A percentile compares a stretch with the other conserved stretches of the same genome.
Evolutionary conservation across 92 coral and sea anemone species (phyloP).

Genomic region (Parazoanthus atlanticus): DNA sequence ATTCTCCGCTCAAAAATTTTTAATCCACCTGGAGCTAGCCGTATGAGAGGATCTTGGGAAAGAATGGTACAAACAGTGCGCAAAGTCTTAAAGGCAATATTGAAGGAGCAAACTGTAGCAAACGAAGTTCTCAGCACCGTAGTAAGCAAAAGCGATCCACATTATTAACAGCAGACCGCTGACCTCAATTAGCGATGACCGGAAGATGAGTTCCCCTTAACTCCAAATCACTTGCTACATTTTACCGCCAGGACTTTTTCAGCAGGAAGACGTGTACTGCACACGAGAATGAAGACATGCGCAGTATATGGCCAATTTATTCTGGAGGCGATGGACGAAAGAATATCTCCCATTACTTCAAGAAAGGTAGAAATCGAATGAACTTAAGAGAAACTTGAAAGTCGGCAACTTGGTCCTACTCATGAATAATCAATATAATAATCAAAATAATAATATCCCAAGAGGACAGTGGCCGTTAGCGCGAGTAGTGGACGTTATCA

Average conservation of each 20-base stretch:
- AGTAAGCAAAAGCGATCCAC: conserved; percentile 47
- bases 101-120: conserved; percentile 42
- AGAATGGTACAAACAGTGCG: conserved; percentile 56
- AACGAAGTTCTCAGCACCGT: conserved; percentile 61
- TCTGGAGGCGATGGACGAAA: not conserved
- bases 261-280: no score
- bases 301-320: not conserved
- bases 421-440: not conserved
- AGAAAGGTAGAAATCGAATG: conserved; percentile 5
- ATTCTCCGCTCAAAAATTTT: conserved; percentile 53
- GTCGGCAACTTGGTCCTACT: not conserved
- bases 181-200: conserved; percentile 56
- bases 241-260: not conserved
- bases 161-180: conserved; percentile 59
- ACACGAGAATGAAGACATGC: not conserved
- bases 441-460: not conserved
- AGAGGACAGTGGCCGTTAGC: conserved; percentile 38
- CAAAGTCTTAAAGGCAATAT: conserved; percentile 42
- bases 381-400: not conserved
- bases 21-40: conserved; percentile 70
- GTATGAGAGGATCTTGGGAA: conserved; percentile 60
- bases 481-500: not conserved
- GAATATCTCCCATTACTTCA: conserved; percentile 10
- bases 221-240: conserved; percentile 63
- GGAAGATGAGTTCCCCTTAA: conserved; percentile 47